These are phyloP conservation scores for Megalops cyprinoides DNA, from an alignment of 2,797 vertebrate genomes.

Conservation along the genomic window DNA sequence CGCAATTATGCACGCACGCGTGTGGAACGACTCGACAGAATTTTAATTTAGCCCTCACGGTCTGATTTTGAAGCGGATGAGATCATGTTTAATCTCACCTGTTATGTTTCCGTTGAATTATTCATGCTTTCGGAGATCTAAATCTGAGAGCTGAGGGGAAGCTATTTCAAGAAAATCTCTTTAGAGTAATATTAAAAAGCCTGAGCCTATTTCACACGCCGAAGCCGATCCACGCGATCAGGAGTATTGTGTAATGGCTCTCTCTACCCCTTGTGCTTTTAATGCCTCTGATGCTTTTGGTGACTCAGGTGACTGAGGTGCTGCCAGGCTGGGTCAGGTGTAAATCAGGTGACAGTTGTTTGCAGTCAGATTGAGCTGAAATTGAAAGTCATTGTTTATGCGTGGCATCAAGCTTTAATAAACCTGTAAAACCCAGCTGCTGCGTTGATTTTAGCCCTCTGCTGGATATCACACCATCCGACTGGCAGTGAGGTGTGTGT, in stretches of 20 bases:
- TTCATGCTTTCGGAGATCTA: constrained; percentile 54
- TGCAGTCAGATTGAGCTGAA: neutral
- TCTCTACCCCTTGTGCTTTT: neutral
- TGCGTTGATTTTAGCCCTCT: neutral
- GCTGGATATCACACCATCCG: neutral
- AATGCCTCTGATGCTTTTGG: neutral
- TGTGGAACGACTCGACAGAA: neutral
- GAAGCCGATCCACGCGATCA: neutral
- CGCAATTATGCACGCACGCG: no score
- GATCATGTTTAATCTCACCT: constrained; percentile 60
- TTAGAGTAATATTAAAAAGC: constrained; percentile 49
- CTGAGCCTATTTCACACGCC: neutral
- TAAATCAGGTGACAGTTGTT: neutral
- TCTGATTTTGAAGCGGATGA: constrained; percentile 44
- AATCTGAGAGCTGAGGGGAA: constrained; percentile 52
- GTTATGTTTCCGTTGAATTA: constrained; percentile 57
- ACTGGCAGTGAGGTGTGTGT: no score
- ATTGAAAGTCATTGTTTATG: neutral
- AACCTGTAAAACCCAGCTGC: neutral
- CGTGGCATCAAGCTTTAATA: neutral
- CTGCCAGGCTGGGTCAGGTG: neutral
- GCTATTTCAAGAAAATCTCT: constrained; percentile 55
- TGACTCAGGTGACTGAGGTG: neutral
- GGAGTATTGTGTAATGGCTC: neutral
- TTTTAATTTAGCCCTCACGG: constrained; percentile 26